Evolutionary conservation across 1,140 invertebrate species (phyloP), one percentile per base, ranked within the genome.

Genomic region (Drosophila aff.): DNA sequence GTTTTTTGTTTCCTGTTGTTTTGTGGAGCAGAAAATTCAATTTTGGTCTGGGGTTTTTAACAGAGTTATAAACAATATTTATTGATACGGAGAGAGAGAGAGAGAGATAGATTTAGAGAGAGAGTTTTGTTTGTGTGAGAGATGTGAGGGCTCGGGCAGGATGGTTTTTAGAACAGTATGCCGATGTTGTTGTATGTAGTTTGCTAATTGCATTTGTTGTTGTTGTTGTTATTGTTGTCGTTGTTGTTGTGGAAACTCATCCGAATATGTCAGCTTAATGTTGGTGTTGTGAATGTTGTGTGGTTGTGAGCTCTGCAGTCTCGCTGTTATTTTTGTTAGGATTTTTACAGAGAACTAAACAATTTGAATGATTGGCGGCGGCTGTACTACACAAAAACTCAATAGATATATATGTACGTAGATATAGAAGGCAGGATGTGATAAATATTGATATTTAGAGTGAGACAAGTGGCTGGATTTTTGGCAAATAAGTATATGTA

Each of bases 101-200:
- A 50, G 4, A 52, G 26, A 23, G 16, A 50, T 2, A 47, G 16
- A 52, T 33, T 33, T 21, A 69, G 21, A 44, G 59, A 65, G 36
- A 81, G 66, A 77, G 53, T 78, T 68, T 57, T 74, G 40, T 36
- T 31, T 36, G 66, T 66, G 63, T 78, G 72, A 71, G 52, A 79
- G 58, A 84, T 87, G 89, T 87, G 82, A 92, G 91, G 91, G 90
- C 81, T 92, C 91, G 86, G 90, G 86, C 86, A 91, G 86, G 86
- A 83, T 76, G 79, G 74, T 84, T 67, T 40, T 72, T 90, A 64
- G 67, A 82, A 74, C 43, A 84, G 81, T 90, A 81, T 90, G 84
- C 66, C 72, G 26, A 57, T 64, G 49, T 77, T 53, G 44, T 50
- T 68, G 36, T 53, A 49, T 55, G 21, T 55, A 40, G 15, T 50